Conservation (phyloP, 2,113 vertebrate genomes). For the Oostethus manadensis region DNA sequence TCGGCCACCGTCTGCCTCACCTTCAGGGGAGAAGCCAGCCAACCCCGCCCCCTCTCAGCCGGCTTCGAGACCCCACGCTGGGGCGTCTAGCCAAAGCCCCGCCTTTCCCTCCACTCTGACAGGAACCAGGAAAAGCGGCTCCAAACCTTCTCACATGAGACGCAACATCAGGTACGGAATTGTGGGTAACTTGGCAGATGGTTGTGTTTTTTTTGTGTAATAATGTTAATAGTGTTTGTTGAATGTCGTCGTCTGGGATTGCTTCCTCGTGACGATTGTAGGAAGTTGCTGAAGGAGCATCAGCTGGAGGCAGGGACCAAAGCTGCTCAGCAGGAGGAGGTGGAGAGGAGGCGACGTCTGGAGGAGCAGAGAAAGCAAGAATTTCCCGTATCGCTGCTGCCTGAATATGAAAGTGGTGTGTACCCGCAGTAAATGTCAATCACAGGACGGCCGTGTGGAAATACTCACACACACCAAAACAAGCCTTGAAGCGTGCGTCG, state of each 20-base stretch:
- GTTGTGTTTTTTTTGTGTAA: not conserved
- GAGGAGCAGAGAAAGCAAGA: conserved; percentile 84
- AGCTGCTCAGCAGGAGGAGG: conserved; percentile 89
- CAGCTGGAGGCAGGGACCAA: conserved; percentile 91
- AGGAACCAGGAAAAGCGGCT: conserved; percentile 81
- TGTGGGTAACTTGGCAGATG: too few species aligned
- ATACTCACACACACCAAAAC: not conserved
- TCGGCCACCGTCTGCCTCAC: conserved; percentile 90
- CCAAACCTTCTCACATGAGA: conserved; percentile 88
- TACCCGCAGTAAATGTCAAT: not conserved
- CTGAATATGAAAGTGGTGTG: conserved; percentile 59
- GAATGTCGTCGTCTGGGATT: not conserved
- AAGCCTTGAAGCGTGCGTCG: not conserved
- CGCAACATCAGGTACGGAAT: conserved; percentile 86
- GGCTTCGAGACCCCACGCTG: conserved; percentile 62
- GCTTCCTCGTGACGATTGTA: conserved; percentile 37
- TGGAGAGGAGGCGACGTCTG: conserved; percentile 85
- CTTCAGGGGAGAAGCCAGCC: conserved; percentile 76
- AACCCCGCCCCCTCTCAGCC: conserved; percentile 53
- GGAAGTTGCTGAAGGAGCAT: conserved; percentile 91
- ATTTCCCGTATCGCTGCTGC: conserved; percentile 71
- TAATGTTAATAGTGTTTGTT: not conserved
- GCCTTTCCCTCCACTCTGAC: conserved; percentile 70
- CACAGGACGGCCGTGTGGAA: not conserved
- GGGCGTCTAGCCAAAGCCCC: conserved; percentile 77